Conservation (phyloP, 2,888 invertebrate species). For the Dasypolia templi region DNA sequence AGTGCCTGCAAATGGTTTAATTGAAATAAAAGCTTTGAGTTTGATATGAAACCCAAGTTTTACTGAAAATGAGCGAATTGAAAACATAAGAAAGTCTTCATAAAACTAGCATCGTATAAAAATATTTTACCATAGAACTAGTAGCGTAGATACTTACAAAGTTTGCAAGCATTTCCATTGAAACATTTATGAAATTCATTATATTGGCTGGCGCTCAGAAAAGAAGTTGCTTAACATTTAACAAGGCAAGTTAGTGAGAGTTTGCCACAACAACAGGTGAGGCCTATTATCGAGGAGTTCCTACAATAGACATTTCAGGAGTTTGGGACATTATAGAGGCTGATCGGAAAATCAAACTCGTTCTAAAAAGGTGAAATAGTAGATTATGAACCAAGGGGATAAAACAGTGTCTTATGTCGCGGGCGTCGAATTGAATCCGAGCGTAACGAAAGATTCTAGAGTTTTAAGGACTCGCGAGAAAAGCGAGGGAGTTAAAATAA, state of each 20-base stretch:
- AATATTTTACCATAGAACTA: not conserved
- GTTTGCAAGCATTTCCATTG: conserved; percentile 48
- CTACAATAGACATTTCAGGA: conserved; percentile 28
- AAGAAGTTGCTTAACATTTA: conserved; percentile 63
- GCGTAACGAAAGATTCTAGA: too few species aligned
- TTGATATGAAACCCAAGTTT: not conserved
- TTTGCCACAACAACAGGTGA: conserved; percentile 56
- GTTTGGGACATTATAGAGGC: conserved; percentile 1
- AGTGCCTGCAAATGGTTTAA: too few species aligned
- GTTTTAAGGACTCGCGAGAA: too few species aligned
- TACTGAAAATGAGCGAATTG: not conserved
- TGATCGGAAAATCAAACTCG: not conserved
- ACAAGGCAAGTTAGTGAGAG: conserved; percentile 64
- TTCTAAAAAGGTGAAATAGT: not conserved
- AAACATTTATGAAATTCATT: conserved; percentile 60
- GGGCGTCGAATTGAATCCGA: too few species aligned
- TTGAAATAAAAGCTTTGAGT: too few species aligned
- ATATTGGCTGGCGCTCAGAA: conserved; percentile 57
- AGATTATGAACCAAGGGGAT: too few species aligned
- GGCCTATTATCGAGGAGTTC: conserved; percentile 36
- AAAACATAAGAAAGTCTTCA: not conserved
- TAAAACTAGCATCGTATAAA: conserved; percentile 5
- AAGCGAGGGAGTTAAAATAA: too few species aligned
- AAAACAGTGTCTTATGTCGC: too few species aligned
- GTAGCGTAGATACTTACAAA: conserved; percentile 30